Evolutionary conservation across 2,888 invertebrate species (phyloP), one percentile per base, ranked within the genome.

Genomic region (Drosophila tanythrix): DNA sequence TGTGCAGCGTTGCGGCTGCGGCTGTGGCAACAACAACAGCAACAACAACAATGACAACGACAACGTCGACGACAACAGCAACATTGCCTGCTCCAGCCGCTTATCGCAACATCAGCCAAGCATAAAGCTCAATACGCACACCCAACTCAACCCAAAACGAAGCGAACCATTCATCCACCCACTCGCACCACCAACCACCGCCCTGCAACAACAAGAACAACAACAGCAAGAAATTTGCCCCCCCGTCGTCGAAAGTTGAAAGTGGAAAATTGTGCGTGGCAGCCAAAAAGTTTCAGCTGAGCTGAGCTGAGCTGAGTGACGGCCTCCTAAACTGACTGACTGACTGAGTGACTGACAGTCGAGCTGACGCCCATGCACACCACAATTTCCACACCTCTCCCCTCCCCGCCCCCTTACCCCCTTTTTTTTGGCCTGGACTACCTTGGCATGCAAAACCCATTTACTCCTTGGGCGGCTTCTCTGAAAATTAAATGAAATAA

Each of bases 101-200:
- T 87, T 87, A 87, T 87, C 87, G 87, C 87, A 88, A 87, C 87
- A 87, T 88, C 88, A 87, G 82, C 88, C 87, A 87, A 87, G 87
- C 87, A 88, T 82, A 82, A 85, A 85, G 85, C 85, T 82, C 82
- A 85, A 76, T 78, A 75, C 71, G 35, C 25, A 66, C 75, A 58
- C 15, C 51, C 62, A 50, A 43, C 61, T 40, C 59, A 52, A 43
- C 4, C 40, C 40, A 5, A 43, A 46, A 21, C 21, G 21, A 46
- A 25, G 25, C 25, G 46, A 46, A 46, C 25, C 25, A 46, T 46
- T 10, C 46, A 25, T 46, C 27, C 48, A 55, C 35, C 58, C 55
- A 61, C 55, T 55, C 55, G 38, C 53, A 46, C 61, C 59, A 65
- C 4, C 62, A 73, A 55, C 70, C 70, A 78, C 77, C 77, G 64